phyloP scores from a whole-genome alignment of 2,113 vertebrate species.

The Merops nubicus region DNA sequence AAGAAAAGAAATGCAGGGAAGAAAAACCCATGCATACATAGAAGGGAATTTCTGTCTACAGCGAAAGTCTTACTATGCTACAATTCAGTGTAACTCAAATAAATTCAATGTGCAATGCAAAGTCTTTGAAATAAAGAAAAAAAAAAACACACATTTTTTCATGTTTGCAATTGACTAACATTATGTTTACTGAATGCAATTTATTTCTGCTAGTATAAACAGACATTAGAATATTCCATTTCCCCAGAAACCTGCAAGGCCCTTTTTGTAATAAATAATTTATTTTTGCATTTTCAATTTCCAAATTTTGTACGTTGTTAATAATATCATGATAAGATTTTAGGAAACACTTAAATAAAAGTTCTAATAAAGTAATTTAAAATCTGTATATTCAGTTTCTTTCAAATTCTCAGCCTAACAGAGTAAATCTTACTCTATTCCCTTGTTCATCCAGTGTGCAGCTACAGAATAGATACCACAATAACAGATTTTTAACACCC shows the following conservation, averaged over 20 bases:
- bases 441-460: neutral
- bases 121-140: slow-evolving; percentile 36
- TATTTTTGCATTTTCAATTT: slow-evolving; percentile 33
- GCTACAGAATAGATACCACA: neutral
- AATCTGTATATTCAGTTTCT: neutral
- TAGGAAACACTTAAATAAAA: slow-evolving; percentile 20
- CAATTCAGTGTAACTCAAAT: neutral
- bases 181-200: slow-evolving; percentile 57
- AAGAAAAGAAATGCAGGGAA: neutral
- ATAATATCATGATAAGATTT: slow-evolving; percentile 14
- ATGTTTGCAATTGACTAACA: slow-evolving; percentile 53
- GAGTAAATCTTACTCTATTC: neutral
- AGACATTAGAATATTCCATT: slow-evolving; percentile 59
- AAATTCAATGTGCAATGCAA: neutral
- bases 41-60: neutral
- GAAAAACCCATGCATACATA: fast-evolving
- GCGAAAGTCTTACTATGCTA: neutral
- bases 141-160: neutral
- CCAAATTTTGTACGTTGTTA: slow-evolving; percentile 21
- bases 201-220: slow-evolving; percentile 54
- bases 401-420: neutral
- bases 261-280: slow-evolving; percentile 9
- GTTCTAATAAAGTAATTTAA: slow-evolving; percentile 1
- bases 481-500: neutral
- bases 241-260: neutral